A percentile compares a stretch with the other conserved stretches of the same genome.
These are phyloP conservation scores for Phalacrocorax carbo DNA, from an alignment of 2,113 vertebrate species.

Conservation along the genomic window DNA sequence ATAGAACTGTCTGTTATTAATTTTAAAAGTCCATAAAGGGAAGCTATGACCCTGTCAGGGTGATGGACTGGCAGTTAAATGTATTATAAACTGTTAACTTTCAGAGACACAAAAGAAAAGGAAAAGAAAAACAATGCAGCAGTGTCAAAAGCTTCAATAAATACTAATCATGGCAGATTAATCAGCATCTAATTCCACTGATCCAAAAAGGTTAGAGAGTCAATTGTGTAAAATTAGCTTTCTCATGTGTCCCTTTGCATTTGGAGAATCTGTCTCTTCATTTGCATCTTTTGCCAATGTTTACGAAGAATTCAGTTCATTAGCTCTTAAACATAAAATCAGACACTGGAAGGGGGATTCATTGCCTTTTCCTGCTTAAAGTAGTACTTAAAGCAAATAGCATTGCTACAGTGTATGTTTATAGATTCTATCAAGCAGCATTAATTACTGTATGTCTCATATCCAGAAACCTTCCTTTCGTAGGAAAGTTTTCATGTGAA, in stretches of 20 bases:
- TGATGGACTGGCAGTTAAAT: conserved; percentile 84
- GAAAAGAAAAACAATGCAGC: conserved; percentile 46
- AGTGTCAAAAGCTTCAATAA: conserved; percentile 75
- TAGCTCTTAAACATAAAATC: conserved; percentile 77
- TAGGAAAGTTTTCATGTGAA: conserved; percentile 16
- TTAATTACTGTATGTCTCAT: conserved; percentile 69
- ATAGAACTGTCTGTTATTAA: conserved; percentile 80
- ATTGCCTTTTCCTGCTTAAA: conserved; percentile 68
- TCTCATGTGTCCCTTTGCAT: conserved; percentile 77
- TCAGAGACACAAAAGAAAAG: conserved; percentile 63
- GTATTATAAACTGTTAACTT: conserved; percentile 77
- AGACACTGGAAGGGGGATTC: conserved; percentile 70
- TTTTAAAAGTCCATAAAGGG: conserved; percentile 85
- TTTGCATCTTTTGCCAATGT: conserved; percentile 77
- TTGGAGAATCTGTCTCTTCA: conserved; percentile 72
- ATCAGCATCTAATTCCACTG: conserved; percentile 85
- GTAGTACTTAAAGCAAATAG: conserved; percentile 72
- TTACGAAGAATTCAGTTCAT: conserved; percentile 78
- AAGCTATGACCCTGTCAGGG: conserved; percentile 84
- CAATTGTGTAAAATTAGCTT: conserved; percentile 85
- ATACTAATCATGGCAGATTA: conserved; percentile 87
- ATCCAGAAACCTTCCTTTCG: conserved; percentile 47
- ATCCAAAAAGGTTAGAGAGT: conserved; percentile 87
- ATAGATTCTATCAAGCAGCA: conserved; percentile 70
- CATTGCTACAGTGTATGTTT: conserved; percentile 66